phyloP scores from a whole-genome alignment of 2,113 vertebrate genomes.

The Delphinapterus leucas region DNA sequence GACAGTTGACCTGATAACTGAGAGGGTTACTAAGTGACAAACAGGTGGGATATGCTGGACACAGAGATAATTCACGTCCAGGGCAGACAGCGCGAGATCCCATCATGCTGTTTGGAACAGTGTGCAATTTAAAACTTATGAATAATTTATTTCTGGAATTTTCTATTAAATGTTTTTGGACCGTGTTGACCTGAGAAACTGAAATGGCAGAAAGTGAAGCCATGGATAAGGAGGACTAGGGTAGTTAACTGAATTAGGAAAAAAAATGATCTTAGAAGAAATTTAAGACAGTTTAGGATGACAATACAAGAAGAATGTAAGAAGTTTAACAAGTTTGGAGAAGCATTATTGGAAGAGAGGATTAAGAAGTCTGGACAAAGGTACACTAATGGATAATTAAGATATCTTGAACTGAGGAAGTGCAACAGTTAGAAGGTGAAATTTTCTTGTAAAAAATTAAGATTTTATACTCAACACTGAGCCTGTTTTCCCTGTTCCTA shows the following conservation, averaged over 20 bases:
- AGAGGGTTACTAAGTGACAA: neutral
- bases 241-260: neutral
- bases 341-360: neutral
- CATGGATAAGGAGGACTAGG: neutral
- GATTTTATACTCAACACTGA: neutral
- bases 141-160: neutral
- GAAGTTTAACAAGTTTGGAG: neutral
- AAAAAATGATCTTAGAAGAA: neutral
- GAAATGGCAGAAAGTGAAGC: neutral
- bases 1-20: neutral
- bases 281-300: neutral
- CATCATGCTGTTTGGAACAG: no score
- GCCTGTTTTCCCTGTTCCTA: neutral
- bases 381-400: neutral
- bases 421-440: neutral
- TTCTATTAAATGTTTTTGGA: neutral
- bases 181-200: neutral
- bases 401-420: neutral
- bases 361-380: neutral
- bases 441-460: neutral
- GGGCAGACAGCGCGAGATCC: neutral
- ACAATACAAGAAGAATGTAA: neutral
- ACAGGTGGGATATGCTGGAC: neutral
- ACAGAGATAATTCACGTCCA: neutral
- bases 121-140: neutral